Conservation (phyloP, 2,113 vertebrate species). For the Pachyramphus minor region DNA sequence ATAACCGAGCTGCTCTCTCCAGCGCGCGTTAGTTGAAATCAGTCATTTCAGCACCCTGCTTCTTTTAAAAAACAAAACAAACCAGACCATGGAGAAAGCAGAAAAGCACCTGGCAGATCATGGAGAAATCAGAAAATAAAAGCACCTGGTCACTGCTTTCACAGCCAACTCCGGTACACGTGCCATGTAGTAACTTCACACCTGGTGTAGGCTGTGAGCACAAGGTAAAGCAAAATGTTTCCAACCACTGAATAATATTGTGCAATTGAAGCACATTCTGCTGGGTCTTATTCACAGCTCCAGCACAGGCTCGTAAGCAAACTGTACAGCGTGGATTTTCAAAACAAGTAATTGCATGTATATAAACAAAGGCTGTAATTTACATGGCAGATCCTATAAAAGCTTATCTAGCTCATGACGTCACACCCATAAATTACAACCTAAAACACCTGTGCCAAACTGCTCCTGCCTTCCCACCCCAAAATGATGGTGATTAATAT, state of each 20-base stretch:
- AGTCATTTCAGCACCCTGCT: background rate
- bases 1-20: background rate
- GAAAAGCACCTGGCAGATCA: background rate
- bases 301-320: constrained; percentile 8
- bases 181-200: background rate
- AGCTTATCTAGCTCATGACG: constrained; percentile 23
- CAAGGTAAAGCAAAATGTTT: background rate
- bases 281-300: constrained; percentile 37
- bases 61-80: background rate
- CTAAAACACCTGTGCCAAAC: background rate
- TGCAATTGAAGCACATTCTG: constrained; percentile 33
- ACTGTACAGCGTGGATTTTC: background rate
- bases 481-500: background rate
- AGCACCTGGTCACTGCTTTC: background rate
- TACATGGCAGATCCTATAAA: constrained; percentile 28
- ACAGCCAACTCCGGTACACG: background rate
- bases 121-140: background rate
- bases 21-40: background rate
- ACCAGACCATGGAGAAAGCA: background rate
- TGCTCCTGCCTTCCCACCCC: background rate
- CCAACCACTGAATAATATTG: background rate
- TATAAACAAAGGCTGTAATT: constrained; percentile 56
- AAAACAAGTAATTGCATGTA: constrained; percentile 56
- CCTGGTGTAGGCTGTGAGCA: background rate
- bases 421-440: constrained; percentile 46